phyloP scores from a whole-genome alignment of 2,797 vertebrate species.

The Xyrichtys novacula region DNA sequence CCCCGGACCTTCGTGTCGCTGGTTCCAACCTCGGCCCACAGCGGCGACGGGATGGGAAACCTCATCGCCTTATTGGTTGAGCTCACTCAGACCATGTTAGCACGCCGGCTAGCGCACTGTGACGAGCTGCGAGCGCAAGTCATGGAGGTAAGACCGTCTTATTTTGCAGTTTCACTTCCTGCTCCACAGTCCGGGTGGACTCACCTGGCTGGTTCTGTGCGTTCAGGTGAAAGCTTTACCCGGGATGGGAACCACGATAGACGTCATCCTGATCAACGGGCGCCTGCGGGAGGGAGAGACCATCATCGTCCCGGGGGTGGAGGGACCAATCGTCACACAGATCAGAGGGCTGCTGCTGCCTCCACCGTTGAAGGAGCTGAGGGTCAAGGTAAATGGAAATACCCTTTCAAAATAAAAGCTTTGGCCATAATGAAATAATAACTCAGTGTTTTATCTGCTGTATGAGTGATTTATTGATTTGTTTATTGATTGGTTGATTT shows the following conservation, averaged over 20 bases:
- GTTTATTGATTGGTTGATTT: background rate
- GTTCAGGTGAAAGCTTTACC: constrained; percentile 95
- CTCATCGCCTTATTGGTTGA: constrained; percentile 95
- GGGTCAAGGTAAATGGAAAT: constrained; percentile 96
- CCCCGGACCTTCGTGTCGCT: constrained; percentile 96
- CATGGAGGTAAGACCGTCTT: constrained; percentile 90
- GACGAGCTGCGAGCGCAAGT: constrained; percentile 96
- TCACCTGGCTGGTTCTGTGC: accelerated
- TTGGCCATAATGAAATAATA: no score
- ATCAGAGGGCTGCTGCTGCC: constrained; percentile 95
- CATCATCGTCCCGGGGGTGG: constrained; percentile 96
- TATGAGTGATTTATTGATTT: background rate
- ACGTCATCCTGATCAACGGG: constrained; percentile 97
- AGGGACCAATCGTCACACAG: constrained; percentile 98
- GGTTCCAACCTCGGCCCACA: constrained; percentile 97
- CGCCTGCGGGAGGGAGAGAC: constrained; percentile 93
- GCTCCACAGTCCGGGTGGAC: accelerated
- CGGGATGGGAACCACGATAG: constrained; percentile 98
- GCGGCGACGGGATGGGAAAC: constrained; percentile 98
- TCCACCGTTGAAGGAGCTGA: constrained; percentile 95
- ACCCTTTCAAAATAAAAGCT: no score
- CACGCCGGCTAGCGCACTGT: constrained; percentile 93
- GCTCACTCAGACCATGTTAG: constrained; percentile 95
- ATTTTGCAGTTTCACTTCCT: accelerated
- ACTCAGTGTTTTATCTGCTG: no score